Conservation (phyloP, 2,113 vertebrate species). For the Phrynocephalus versicolor region DNA sequence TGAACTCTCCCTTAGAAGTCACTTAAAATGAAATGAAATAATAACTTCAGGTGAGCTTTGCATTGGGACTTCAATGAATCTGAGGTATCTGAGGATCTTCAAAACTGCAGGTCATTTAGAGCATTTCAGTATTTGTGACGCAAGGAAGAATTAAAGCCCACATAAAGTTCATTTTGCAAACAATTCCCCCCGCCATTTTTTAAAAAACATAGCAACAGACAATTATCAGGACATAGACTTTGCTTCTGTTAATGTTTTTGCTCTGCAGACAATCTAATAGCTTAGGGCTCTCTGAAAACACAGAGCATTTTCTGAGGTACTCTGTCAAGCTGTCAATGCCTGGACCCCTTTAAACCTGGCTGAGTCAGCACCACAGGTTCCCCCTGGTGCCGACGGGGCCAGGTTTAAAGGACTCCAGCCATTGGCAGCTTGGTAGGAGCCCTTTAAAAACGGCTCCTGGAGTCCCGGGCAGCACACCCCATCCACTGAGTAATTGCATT, state of each 20-base stretch:
- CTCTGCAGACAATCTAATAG: constrained; percentile 52
- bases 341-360: too few relatives aligned
- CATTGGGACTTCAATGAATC: background rate
- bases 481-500: too few relatives aligned
- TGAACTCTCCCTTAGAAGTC: background rate
- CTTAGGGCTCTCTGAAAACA: background rate
- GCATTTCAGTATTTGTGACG: background rate
- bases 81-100: background rate
- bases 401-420: too few relatives aligned
- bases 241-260: constrained; percentile 14
- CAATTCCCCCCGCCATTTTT: background rate
- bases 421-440: too few relatives aligned
- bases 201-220: background rate
- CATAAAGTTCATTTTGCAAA: background rate
- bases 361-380: too few relatives aligned
- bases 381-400: too few relatives aligned
- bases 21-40: background rate
- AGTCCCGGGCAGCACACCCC: too few relatives aligned
- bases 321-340: too few relatives aligned
- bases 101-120: constrained; percentile 1
- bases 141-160: accelerated
- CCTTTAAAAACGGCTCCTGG: too few relatives aligned
- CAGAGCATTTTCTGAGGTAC: too few relatives aligned
- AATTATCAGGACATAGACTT: constrained; percentile 17
- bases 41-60: background rate